Percentiles rank a stretch among this genome's conserved stretches.
phyloP scores from a whole-genome alignment of 2,888 invertebrate genomes.

The Galeopsomyia nigrocyanea region DNA sequence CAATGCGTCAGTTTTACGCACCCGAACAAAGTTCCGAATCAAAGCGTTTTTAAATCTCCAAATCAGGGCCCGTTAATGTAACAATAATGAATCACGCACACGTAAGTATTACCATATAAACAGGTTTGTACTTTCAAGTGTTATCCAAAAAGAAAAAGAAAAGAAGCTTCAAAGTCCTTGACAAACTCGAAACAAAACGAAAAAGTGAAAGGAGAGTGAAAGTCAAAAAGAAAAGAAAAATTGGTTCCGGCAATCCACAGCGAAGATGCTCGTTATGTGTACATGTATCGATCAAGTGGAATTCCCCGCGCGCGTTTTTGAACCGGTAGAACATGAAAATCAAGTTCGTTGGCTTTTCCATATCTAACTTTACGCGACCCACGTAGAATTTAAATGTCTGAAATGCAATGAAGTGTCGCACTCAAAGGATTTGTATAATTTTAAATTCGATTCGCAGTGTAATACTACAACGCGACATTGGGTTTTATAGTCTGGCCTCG shows the following conservation, averaged over 20 bases:
- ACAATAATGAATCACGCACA: background rate
- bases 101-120: too few species aligned
- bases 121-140: background rate
- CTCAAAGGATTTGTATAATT: background rate
- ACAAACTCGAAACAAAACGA: slow-evolving; percentile 13
- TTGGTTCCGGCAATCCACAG: background rate
- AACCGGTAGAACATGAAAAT: slow-evolving; percentile 18
- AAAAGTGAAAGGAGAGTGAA: slow-evolving; percentile 44
- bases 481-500: slow-evolving; percentile 14
- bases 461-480: background rate
- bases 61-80: too few species aligned
- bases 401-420: too few species aligned
- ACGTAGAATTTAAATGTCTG: background rate
- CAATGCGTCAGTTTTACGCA: background rate
- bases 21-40: background rate
- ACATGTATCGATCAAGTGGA: slow-evolving; percentile 1
- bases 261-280: background rate
- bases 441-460: slow-evolving; percentile 2
- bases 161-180: too few species aligned
- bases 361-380: slow-evolving; percentile 4
- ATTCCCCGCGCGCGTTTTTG: slow-evolving; percentile 9
- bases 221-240: slow-evolving; percentile 13
- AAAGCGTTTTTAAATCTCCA: background rate
- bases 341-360: slow-evolving; percentile 19
- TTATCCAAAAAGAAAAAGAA: slow-evolving; percentile 2